phyloP scores from a whole-genome alignment of 1,140 invertebrate genomes.

The Eumaeus atala region DNA sequence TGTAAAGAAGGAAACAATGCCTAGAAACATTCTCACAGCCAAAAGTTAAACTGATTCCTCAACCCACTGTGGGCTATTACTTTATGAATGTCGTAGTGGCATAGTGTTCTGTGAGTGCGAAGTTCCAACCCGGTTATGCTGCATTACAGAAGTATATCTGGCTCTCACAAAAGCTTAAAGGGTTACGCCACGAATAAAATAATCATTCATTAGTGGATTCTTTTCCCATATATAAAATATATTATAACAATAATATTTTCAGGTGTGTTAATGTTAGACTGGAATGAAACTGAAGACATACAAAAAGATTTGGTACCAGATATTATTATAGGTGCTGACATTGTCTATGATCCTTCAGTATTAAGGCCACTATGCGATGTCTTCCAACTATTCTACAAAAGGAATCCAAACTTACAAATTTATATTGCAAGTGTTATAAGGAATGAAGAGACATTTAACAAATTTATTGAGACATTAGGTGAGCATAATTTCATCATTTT shows the following conservation, averaged over 20 bases:
- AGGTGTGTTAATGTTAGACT: slow-evolving; percentile 48
- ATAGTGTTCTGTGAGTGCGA: too few relatives aligned
- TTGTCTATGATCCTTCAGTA: slow-evolving; percentile 61
- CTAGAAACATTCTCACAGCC: too few relatives aligned
- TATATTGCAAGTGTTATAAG: slow-evolving; percentile 56
- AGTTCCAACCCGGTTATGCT: too few relatives aligned
- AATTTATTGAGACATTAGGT: slow-evolving; percentile 44
- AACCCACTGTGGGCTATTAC: too few relatives aligned
- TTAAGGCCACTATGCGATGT: slow-evolving; percentile 48
- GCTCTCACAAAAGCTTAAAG: too few relatives aligned
- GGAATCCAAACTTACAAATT: slow-evolving; percentile 43
- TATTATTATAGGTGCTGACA: slow-evolving; percentile 58
- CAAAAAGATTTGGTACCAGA: slow-evolving; percentile 35
- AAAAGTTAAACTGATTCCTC: too few relatives aligned
- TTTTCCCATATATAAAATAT: not conserved
- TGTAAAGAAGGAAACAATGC: too few relatives aligned
- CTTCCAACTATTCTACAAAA: slow-evolving; percentile 36
- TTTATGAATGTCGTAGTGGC: too few relatives aligned
- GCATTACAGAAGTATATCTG: too few relatives aligned
- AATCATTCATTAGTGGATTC: too few relatives aligned
- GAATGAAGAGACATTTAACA: slow-evolving; percentile 50
- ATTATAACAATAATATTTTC: slow-evolving; percentile 17
- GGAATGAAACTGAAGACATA: slow-evolving; percentile 40
- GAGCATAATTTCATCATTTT: slow-evolving; percentile 12
- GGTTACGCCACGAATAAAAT: too few relatives aligned